phyloP scores from a whole-genome alignment of 2,113 vertebrate species.

The Mesoclemmys tuberculata region DNA sequence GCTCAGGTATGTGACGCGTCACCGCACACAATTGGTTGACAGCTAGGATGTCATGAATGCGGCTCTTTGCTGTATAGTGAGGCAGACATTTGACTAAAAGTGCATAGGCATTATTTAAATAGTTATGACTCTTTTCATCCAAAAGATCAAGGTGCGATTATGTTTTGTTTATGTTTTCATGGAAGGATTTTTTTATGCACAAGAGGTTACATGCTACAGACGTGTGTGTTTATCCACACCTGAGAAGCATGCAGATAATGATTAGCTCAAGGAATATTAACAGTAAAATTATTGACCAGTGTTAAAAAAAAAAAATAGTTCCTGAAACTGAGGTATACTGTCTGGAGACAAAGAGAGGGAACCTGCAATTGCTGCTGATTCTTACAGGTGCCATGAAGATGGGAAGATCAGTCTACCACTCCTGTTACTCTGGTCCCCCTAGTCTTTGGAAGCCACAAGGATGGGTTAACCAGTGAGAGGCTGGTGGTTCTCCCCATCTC shows the following conservation, averaged over 20 bases:
- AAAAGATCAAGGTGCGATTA: not conserved
- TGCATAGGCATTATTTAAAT: not conserved
- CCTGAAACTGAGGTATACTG: not conserved
- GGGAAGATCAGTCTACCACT: not conserved
- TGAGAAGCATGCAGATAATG: rapidly evolving
- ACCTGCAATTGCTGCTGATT: not conserved
- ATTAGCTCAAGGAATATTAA: not conserved
- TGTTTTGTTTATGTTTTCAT: not conserved
- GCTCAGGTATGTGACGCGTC: not conserved
- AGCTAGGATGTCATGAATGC: not conserved
- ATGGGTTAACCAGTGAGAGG: not conserved
- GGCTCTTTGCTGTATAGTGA: not conserved
- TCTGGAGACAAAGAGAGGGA: not conserved
- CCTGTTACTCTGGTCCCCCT: not conserved
- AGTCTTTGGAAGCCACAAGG: not conserved
- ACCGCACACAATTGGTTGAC: not conserved
- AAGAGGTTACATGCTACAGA: not conserved
- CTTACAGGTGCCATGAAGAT: not conserved
- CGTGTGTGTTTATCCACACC: not conserved
- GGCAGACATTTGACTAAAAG: not conserved
- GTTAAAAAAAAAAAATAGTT: not conserved
- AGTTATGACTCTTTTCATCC: not conserved
- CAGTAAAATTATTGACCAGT: not conserved
- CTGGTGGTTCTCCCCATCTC: not conserved
- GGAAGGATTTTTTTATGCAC: not conserved